These are phyloP conservation scores for Noctua comes DNA, from an alignment of 2,888 invertebrate genomes.

Conservation along the genomic window DNA sequence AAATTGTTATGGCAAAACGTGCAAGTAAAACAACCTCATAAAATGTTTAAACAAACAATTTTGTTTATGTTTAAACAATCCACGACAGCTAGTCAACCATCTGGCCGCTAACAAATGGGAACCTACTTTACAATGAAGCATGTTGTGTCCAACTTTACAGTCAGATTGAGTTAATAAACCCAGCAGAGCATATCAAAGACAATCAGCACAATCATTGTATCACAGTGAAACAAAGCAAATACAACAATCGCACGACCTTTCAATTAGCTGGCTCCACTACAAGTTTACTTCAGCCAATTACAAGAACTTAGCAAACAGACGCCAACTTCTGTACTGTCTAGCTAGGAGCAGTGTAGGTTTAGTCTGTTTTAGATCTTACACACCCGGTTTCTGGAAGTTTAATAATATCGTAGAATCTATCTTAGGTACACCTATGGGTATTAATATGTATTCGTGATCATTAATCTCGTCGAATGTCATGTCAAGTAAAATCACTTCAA, in stretches of 20 bases:
- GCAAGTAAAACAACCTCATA: not conserved
- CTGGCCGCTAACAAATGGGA: not conserved
- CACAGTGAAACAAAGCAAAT: constrained; percentile 29
- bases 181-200: constrained; percentile 31
- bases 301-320: constrained; percentile 31
- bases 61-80: not conserved
- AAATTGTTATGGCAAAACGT: not conserved
- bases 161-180: not conserved
- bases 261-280: constrained; percentile 32
- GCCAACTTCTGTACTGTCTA: constrained; percentile 14
- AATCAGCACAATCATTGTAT: constrained; percentile 28
- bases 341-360: not conserved
- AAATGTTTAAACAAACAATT: not conserved
- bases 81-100: not conserved
- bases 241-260: constrained; percentile 22
- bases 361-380: constrained; percentile 3
- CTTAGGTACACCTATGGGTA: not conserved
- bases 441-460: not conserved
- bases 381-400: not conserved
- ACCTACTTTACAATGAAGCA: not conserved
- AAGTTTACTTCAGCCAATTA: constrained; percentile 43
- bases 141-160: not conserved
- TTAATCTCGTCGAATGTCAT: not conserved
- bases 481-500: not conserved
- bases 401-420: not conserved